phyloP scores from a whole-genome alignment of 2,888 invertebrate genomes.

The Drosophila anomelani region DNA sequence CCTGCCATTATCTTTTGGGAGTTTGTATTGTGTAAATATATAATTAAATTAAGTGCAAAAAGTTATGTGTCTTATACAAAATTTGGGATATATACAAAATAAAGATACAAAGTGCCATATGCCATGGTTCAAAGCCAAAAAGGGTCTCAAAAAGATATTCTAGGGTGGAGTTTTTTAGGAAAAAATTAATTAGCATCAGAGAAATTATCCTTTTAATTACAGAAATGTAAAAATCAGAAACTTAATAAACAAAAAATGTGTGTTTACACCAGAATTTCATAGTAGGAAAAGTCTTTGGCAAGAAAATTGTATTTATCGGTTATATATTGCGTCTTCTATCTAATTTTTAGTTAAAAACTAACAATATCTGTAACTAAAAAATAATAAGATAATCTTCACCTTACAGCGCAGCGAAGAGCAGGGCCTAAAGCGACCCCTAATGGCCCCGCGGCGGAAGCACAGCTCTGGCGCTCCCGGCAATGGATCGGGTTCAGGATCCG shows the following conservation, averaged over 20 bases:
- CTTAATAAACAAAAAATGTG: too few species aligned
- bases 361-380: too few species aligned
- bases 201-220: neutral
- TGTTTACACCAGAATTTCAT: too few species aligned
- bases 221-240: too few species aligned
- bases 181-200: neutral
- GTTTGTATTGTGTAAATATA: neutral
- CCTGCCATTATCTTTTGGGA: neutral
- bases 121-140: too few species aligned
- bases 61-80: neutral
- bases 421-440: slow-evolving; percentile 89
- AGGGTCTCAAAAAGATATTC: neutral
- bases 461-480: slow-evolving; percentile 46
- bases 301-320: too few species aligned
- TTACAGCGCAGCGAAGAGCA: slow-evolving; percentile 87
- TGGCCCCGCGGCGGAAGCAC: slow-evolving; percentile 89
- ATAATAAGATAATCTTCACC: slow-evolving; percentile 6
- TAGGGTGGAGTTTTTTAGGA: neutral
- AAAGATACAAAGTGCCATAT: neutral
- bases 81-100: too few species aligned
- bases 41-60: neutral
- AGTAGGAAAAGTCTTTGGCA: too few species aligned
- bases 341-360: too few species aligned
- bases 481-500: slow-evolving; percentile 71
- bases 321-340: too few species aligned